These are phyloP conservation scores for Diarsia rubi DNA, from an alignment of 2,888 invertebrate species.

Conservation along the genomic window DNA sequence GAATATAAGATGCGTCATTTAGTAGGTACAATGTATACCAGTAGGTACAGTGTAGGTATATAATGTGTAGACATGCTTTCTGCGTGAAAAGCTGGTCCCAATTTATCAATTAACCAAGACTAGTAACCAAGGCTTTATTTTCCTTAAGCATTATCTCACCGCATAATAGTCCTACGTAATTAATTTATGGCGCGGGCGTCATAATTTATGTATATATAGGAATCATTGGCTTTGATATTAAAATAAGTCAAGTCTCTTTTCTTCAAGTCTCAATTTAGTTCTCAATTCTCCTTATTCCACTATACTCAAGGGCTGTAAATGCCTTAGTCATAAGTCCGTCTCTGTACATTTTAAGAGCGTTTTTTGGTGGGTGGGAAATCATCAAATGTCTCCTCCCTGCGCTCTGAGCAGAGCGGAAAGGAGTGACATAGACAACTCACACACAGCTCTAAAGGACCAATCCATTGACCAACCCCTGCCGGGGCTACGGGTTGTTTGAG, in stretches of 20 bases:
- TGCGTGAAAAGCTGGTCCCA: slow-evolving; percentile 6
- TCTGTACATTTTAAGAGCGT: background rate
- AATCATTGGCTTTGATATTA: background rate
- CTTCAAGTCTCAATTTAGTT: too few relatives aligned
- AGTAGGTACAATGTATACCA: background rate
- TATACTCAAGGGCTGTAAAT: background rate
- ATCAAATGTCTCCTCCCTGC: too few relatives aligned
- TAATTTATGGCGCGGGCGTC: background rate
- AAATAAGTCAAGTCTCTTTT: background rate
- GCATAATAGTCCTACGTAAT: background rate
- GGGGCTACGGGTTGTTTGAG: too few relatives aligned
- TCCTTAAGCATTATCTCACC: slow-evolving; percentile 16
- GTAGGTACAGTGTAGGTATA: too few relatives aligned
- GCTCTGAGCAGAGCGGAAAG: too few relatives aligned
- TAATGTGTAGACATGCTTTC: background rate
- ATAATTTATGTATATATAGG: background rate
- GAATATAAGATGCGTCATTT: background rate
- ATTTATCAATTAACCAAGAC: slow-evolving; percentile 13
- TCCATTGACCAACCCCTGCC: too few relatives aligned
- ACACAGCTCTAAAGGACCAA: too few relatives aligned
- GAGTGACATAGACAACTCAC: too few relatives aligned
- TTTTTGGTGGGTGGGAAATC: too few relatives aligned
- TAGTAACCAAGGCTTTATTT: slow-evolving; percentile 1
- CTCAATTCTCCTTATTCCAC: background rate
- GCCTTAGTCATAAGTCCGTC: too few relatives aligned